Conservation (phyloP, 1,140 invertebrate species). For the Euura saliciscinereae region DNA sequence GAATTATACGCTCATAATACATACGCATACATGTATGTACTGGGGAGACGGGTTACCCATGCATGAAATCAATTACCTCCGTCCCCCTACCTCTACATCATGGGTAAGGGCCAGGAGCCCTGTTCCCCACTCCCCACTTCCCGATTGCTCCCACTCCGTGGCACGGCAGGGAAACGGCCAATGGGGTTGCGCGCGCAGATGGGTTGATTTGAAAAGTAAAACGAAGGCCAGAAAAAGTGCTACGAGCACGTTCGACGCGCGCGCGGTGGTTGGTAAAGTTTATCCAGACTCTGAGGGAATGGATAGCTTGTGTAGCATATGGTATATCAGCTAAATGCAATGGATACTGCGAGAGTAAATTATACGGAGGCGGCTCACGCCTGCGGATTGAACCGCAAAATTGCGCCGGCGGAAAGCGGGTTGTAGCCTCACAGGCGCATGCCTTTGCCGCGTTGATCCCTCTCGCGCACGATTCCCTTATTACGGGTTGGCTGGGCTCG, state of each 20-base stretch:
- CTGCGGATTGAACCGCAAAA: not conserved
- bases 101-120: not conserved
- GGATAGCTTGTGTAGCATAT: no score
- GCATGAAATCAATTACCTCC: constrained; percentile 25
- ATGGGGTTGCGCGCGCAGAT: not conserved
- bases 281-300: no score
- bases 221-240: no score
- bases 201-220: no score
- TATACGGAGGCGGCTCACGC: not conserved
- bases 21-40: not conserved
- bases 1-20: constrained; percentile 4
- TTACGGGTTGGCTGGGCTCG: not conserved
- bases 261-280: no score
- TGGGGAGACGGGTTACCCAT: constrained; percentile 14
- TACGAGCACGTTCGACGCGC: no score
- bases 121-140: not conserved
- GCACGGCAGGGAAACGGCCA: not conserved
- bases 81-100: constrained; percentile 4
- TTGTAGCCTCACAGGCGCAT: not conserved
- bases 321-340: no score
- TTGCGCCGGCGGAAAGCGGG: not conserved
- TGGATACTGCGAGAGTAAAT: not conserved
- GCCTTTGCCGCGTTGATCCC: not conserved
- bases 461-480: no score
- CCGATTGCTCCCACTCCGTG: not conserved